Base-by-base conservation (phyloP, 2,888 invertebrate species). In the Drosophila mercatorum region DNA sequence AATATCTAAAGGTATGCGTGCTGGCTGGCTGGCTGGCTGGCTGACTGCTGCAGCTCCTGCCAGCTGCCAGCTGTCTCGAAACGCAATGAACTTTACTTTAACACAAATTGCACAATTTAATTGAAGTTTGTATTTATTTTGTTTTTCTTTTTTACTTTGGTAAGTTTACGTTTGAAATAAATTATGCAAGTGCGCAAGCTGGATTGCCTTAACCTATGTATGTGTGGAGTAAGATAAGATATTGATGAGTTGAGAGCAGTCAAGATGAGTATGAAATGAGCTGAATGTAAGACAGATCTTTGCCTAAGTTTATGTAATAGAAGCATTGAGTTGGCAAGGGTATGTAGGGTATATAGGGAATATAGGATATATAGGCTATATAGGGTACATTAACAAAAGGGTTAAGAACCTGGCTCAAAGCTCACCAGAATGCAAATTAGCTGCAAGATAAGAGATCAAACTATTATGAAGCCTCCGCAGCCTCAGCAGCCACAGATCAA, bases 61-160 rank as follows among this genome's bases (percentile, higher is more conserved):
- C 43, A 43, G 10, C 43, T 46, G 12, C 44, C 12, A 26, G 22
- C 44, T 44, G 26, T 38, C 59, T 28, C 17, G 36, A 43, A 14
- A 60, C 22, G 41, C 26, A 55, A 55, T 5, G 1, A 41, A 41
- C 41, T 43, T 43, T 43, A n/a, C 49, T n/a, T 31, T n/a, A n/a
- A 36, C 34, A 22, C 17, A 11, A 58, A 46, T 38, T 58, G 28
- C 58, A 47, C 58, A 58, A 47, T 58, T 47, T 28, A 58, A 58
- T 28, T 58, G n/a, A 26, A 58, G 36, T 26, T 38, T 28, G 26
- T 34, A 34, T 44, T 57, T 44, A 44, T 43, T 43, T 46, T n/a
- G 1, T n/a, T 38, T n/a, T 31, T 31, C 3, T n/a, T 31, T 10
- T 31, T 10, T n/a, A 22, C 22, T 10, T 34, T 17, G 22, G 22